Base-by-base conservation (phyloP, 92 coral and sea anemone genomes). In the Paramuricea clavata region DNA sequence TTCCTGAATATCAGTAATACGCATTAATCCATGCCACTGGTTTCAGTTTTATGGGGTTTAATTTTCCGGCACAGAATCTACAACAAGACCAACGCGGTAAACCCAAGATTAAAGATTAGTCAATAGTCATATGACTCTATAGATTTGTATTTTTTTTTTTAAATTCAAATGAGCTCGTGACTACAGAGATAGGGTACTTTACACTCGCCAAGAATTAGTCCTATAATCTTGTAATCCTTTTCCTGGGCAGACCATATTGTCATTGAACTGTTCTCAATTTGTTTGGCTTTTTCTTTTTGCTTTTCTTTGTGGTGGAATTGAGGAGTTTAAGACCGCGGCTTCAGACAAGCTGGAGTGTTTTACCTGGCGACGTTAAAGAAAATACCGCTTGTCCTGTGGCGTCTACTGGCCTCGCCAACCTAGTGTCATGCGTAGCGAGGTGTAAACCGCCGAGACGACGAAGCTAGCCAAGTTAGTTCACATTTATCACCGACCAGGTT, bases 241-340 rank as follows among this genome's bases (percentile, higher is more conserved):
- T 76, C 82, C 82, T 76, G 82, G 28, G 32, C 22, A 76, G 82
- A 76, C 82, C 68, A 3, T 41, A 49, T 54, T 54, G 62, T 54
- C 25, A 54, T 19, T 17, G 62, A 19, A 47, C 7, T 54, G 23
- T 54, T 21, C 62, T 21, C 62, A 54, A 17, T 54, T 54, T 19
- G 23, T 54, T 54, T 17, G 27, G 25, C 26, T 21, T 54, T 54
- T 54, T 12, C 10, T 47, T 47, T 47, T 5, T 5, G 52, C 52
- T 54, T 54, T 54, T 54, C 62, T 19, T 54, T 54, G 62, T 10
- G 3, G 17, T 21, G 54, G 16, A 47, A 54, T 54, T 19, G 62
- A 54, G 62, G 3, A 19, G 26, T 54, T 17, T 54, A 54, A 54
- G 8, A 54, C 54, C 54, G 26, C 26, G 25, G 21, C 23, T 21